Evolutionary conservation across 2,888 invertebrate species (phyloP), one percentile per base, ranked within the genome.

Genomic region (Cephus sareptanus): DNA sequence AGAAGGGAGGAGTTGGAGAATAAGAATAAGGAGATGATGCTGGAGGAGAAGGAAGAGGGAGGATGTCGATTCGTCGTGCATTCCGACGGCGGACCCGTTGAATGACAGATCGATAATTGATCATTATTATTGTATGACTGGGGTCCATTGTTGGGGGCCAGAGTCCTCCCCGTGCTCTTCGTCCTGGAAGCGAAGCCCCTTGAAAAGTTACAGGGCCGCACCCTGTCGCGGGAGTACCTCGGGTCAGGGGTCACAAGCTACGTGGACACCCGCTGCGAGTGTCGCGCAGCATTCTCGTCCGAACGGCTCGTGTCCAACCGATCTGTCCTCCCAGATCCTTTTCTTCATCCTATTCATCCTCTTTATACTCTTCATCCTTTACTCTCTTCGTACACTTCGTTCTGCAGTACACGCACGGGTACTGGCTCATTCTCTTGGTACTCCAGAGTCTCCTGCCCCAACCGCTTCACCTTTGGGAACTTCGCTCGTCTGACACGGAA

Each of bases 91-190:
- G 85, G 83, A 85, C 83, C 84, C 87, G 83, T 88, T 89, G 88
- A 90, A 90, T 89, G 89, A 90, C 90, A 88, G 88, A 89, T 90
- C 89, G 87, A 90, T 90, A 90, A 90, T 90, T 89, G 89, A 90
- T 91, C 90, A 88, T 90, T 90, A 89, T 89, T 88, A 86, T 89
- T 85, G 87, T 87, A 87, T 86, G 87, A 87, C 88, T 86, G 86
- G 83, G 85, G 77, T 82, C 88, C 83, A 89, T 89, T 89, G 89
- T 89, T 87, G 86, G 85, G 81, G 81, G 78, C 34, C 40, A 23
- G 9, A 81, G 81, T 79, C 69, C 76, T 83, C 84, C 79, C 81
- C 80, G 81, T 78, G 80, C 79, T 80, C 79, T 79, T 81, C 81
- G 79, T 79, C 81, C 74, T 84, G 82, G 81, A 82, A 77, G 83